phyloP scores from a whole-genome alignment of 2,797 vertebrate species.

The Myotis vivesi region DNA sequence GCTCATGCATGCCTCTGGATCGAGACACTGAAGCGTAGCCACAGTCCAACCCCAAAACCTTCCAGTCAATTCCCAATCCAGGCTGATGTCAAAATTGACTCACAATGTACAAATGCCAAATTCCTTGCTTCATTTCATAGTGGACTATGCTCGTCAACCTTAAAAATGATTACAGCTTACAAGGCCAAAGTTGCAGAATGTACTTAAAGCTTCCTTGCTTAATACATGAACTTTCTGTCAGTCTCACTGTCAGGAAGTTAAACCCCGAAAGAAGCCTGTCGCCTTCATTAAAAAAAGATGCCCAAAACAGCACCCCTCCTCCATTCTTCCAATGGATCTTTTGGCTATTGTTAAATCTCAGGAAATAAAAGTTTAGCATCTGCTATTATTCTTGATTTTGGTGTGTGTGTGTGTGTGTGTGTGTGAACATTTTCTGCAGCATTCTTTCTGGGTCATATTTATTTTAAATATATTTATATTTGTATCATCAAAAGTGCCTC shows the following conservation, averaged over 20 bases:
- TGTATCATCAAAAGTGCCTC: background rate
- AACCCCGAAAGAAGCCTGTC: background rate
- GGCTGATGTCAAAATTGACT: constrained; percentile 76
- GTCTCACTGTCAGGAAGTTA: background rate
- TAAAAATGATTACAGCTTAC: background rate
- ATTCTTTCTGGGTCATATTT: background rate
- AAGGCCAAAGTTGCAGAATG: background rate
- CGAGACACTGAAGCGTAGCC: constrained; percentile 58
- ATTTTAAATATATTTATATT: constrained; percentile 5
- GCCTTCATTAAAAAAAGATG: constrained; percentile 1
- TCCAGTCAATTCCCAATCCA: constrained; percentile 67
- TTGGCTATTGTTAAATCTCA: background rate
- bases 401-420: no score
- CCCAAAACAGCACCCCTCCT: background rate
- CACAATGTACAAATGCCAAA: constrained; percentile 60
- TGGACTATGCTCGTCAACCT: constrained; percentile 44
- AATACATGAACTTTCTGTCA: constrained; percentile 23
- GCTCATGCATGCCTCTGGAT: constrained; percentile 70
- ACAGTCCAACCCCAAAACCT: constrained; percentile 49
- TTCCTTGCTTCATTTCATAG: constrained; percentile 58
- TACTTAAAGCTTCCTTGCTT: constrained; percentile 24
- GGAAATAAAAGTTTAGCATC: background rate
- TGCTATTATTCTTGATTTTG: background rate
- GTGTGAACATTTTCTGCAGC: background rate
- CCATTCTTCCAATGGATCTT: background rate